phyloP scores from a whole-genome alignment of 2,797 vertebrate species.

The Merluccius polli region DNA sequence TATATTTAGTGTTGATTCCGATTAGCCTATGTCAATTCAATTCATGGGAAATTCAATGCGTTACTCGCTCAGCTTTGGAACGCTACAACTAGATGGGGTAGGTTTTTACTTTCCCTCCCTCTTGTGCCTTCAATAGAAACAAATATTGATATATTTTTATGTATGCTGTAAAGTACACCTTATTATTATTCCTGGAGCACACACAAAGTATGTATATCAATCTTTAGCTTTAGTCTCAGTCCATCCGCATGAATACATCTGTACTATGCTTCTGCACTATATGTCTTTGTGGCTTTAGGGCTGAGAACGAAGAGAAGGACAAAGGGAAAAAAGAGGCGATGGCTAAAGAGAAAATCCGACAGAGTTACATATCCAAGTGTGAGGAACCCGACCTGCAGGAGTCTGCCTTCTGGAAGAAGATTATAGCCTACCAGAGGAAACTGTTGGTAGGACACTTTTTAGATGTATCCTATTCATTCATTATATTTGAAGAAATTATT shows the following conservation, averaged over 20 bases:
- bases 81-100: too few relatives aligned
- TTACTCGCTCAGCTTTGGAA: not conserved
- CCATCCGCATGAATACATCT: not conserved
- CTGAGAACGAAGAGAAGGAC: constrained; percentile 79
- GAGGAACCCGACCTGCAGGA: constrained; percentile 90
- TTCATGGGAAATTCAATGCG: too few relatives aligned
- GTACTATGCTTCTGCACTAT: not conserved
- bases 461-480: not conserved
- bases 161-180: too few relatives aligned
- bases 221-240: not conserved
- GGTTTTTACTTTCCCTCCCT: not conserved
- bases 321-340: constrained; percentile 78
- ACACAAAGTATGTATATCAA: not conserved
- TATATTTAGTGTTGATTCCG: too few relatives aligned
- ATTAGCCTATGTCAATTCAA: too few relatives aligned
- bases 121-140: not conserved
- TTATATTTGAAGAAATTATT: not conserved
- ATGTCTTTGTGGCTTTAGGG: constrained; percentile 60
- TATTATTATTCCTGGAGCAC: not conserved
- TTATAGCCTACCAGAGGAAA: constrained; percentile 91
- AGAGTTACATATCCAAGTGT: constrained; percentile 74
- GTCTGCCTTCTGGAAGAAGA: constrained; percentile 93
- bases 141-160: too few relatives aligned
- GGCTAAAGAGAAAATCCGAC: constrained; percentile 76
- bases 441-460: constrained; percentile 77